Base-by-base conservation (phyloP, 2,888 invertebrate species). In the Phania funesta region DNA sequence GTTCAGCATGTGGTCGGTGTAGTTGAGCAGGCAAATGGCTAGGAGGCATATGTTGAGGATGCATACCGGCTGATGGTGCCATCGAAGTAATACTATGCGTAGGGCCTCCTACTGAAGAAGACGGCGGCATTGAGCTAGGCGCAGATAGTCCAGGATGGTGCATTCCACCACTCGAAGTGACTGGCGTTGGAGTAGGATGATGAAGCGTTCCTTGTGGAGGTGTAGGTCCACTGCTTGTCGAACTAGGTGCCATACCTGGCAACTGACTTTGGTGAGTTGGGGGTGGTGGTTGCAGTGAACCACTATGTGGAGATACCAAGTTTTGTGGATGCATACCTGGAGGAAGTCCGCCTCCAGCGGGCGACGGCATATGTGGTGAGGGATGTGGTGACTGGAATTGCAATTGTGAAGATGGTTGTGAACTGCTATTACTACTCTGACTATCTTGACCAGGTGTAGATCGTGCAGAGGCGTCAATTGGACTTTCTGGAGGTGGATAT, bases 371-470 rank as follows among this genome's bases (percentile, higher is more conserved):
- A 82, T 90, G 89, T 65, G 91, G 90, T 76, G 91, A 91, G 68
- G 90, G 89, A 86, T 89, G 90, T 29, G 91, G 91, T 62, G 91
- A 90, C 84, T 90, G 90, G 83, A 90, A 90, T 68, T 89, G 89
- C 62, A 88, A 86, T 18, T 87, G 86, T 35, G 90, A 89, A 35
- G 89, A 87, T 24, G 88, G 89, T 85, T 90, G 89, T 44, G 90
- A 90, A 76, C 89, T 90, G 83, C 91, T 91, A 75, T 90, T 91
- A 85, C 91, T 91, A 62, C 91, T 89, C 81, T 91, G 91, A 80
- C 91, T 91, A 79, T 91, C 91, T 80, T 91, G 91, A 62, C 91
- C 91, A 9, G 91, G 91, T 16, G 91, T 91, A 11, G 91, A 90
- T 18, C 91, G 86, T 5, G 89, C 85, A 0, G 91, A 90, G 4